phyloP scores from a whole-genome alignment of 1,140 invertebrate genomes.

The Cydia fagiglandana region DNA sequence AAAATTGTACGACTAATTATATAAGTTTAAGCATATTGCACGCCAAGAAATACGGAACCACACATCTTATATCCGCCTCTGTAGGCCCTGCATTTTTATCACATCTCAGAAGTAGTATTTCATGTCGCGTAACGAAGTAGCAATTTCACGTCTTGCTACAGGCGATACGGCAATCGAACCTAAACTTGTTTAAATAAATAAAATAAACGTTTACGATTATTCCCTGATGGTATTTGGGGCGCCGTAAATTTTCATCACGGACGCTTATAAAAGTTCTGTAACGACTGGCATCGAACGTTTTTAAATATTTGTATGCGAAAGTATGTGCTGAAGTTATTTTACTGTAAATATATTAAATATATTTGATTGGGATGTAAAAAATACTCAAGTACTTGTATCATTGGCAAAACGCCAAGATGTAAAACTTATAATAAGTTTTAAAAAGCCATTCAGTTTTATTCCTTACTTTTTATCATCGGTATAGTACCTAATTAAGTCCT shows the following conservation, averaged over 20 bases:
- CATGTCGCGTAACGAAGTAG: slow-evolving; percentile 57
- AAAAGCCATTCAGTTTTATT: too few species aligned
- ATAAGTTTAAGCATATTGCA: neutral
- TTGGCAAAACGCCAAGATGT: too few species aligned
- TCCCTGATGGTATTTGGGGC: slow-evolving; percentile 23
- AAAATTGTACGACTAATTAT: too few species aligned
- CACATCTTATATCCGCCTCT: neutral
- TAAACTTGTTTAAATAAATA: slow-evolving; percentile 45
- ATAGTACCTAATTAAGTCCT: too few species aligned
- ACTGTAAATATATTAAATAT: slow-evolving; percentile 5
- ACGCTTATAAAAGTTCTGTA: slow-evolving; percentile 19
- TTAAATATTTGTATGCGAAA: slow-evolving; percentile 17
- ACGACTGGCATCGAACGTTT: slow-evolving; percentile 12
- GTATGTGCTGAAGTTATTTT: slow-evolving; percentile 6
- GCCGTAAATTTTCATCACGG: slow-evolving; percentile 27
- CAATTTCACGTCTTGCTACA: slow-evolving; percentile 42
- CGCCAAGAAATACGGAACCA: neutral
- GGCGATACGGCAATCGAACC: slow-evolving; percentile 47
- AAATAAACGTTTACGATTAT: slow-evolving; percentile 30
- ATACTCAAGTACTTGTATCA: too few species aligned
- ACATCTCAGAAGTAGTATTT: slow-evolving; percentile 33
- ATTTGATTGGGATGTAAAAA: neutral
- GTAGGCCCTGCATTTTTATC: slow-evolving; percentile 45
- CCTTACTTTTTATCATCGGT: too few species aligned
- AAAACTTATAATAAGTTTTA: too few species aligned